A percentile compares a stretch with the other conserved stretches of the same genome.
Evolutionary conservation across 2,888 invertebrate species (phyloP).

Genomic region (Cremastinae sp.): DNA sequence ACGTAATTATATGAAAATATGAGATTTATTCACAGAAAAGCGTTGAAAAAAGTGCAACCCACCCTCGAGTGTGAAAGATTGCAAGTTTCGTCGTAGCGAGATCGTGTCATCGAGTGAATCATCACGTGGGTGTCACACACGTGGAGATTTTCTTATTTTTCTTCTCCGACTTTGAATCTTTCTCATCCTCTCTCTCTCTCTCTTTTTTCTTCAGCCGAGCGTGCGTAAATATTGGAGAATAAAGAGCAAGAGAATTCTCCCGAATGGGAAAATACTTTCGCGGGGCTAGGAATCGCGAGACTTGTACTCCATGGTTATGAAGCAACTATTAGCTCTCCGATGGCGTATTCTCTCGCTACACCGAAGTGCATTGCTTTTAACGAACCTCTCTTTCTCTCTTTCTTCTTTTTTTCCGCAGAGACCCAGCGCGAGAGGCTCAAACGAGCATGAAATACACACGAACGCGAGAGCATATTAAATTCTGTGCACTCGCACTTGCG

Average conservation of each 20-base stretch:
- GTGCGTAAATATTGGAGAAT: conserved; percentile 30
- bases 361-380: conserved; percentile 67
- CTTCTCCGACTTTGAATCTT: conserved; percentile 6
- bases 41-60: no score
- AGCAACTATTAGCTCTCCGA: conserved; percentile 75
- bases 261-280: conserved; percentile 51
- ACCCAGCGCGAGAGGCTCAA: conserved; percentile 43
- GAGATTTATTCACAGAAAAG: no score
- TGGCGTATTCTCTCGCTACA: conserved; percentile 73
- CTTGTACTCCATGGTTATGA: conserved; percentile 70
- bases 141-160: conserved; percentile 43
- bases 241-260: conserved; percentile 23
- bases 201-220: background rate
- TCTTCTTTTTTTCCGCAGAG: conserved; percentile 22
- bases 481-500: conserved; percentile 52
- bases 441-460: conserved; percentile 53
- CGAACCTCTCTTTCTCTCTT: conserved; percentile 68
- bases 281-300: conserved; percentile 59
- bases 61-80: no score
- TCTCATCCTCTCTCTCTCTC: conserved; percentile 9
- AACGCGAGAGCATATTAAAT: background rate
- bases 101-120: conserved; percentile 63
- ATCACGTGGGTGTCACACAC: conserved; percentile 57
- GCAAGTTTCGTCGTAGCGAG: conserved; percentile 34
- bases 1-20: no score